phyloP scores from a whole-genome alignment of 2,888 invertebrate genomes.

The Lithophane ornitopus region DNA sequence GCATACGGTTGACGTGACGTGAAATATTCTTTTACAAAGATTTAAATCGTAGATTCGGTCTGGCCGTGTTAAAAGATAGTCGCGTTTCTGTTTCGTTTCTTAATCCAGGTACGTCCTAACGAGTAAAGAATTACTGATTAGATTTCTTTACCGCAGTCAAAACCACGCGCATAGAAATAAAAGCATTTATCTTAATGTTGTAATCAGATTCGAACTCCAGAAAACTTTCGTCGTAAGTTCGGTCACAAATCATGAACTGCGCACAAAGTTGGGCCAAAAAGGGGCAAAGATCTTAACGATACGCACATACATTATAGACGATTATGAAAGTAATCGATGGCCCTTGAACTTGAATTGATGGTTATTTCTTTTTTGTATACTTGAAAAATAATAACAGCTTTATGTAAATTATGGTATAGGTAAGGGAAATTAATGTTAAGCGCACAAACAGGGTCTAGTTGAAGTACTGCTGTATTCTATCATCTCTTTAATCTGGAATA shows the following conservation, averaged over 20 bases:
- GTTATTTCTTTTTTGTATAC: conserved; percentile 11
- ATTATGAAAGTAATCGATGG: conserved; percentile 44
- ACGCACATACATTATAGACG: conserved; percentile 38
- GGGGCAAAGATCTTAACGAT: conserved; percentile 49
- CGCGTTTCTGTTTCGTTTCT: neutral
- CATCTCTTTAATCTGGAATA: neutral
- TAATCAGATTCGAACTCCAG: conserved; percentile 50
- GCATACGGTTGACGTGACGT: neutral
- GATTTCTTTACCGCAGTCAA: conserved; percentile 9
- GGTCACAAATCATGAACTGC: conserved; percentile 52
- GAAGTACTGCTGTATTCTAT: neutral
- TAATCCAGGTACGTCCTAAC: neutral
- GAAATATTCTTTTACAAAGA: neutral
- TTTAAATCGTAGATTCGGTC: neutral
- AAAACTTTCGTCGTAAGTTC: conserved; percentile 44
- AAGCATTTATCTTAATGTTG: conserved; percentile 48
- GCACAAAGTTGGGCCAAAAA: conserved; percentile 35
- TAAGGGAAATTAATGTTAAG: neutral
- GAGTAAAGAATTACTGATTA: neutral
- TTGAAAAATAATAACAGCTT: neutral
- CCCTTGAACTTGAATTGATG: conserved; percentile 52
- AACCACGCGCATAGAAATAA: conserved; percentile 46
- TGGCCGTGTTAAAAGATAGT: neutral
- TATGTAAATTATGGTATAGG: neutral
- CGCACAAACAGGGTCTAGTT: too few relatives aligned